A percentile compares a stretch with the other conserved stretches of the same genome.
phyloP scores from a whole-genome alignment of 2,888 invertebrate genomes.

The Molorchus minor region DNA sequence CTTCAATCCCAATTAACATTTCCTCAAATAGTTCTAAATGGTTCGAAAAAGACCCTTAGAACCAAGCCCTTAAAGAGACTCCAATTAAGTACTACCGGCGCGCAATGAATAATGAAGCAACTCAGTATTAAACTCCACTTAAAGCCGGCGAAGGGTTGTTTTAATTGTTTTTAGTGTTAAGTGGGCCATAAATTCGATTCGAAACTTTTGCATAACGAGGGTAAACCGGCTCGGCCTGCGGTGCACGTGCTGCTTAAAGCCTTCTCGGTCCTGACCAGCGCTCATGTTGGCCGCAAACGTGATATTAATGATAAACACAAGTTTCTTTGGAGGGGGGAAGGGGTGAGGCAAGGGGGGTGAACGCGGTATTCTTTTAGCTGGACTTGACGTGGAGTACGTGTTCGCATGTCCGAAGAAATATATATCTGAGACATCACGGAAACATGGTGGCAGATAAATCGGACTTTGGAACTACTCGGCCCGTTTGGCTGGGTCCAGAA shows the following conservation, averaged over 20 bases:
- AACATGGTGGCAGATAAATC: slow-evolving; percentile 19
- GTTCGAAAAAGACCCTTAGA: too few species aligned
- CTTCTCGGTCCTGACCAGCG: slow-evolving; percentile 46
- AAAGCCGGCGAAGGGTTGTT: slow-evolving; percentile 43
- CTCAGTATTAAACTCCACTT: slow-evolving; percentile 39
- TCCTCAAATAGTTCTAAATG: too few species aligned
- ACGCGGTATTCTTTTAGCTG: slow-evolving; percentile 5
- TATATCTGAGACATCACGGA: slow-evolving; percentile 17
- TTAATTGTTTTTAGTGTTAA: slow-evolving; percentile 51
- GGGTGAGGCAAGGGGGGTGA: slow-evolving; percentile 16
- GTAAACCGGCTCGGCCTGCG: slow-evolving; percentile 35
- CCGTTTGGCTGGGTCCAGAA: too few species aligned
- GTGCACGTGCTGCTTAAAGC: slow-evolving; percentile 45
- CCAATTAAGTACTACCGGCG: slow-evolving; percentile 15
- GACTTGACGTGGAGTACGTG: slow-evolving; percentile 4
- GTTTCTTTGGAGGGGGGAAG: slow-evolving; percentile 21
- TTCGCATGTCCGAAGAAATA: slow-evolving; percentile 14
- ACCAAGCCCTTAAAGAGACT: neutral
- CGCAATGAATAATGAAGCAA: slow-evolving; percentile 35
- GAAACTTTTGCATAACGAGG: slow-evolving; percentile 52
- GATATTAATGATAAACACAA: slow-evolving; percentile 50
- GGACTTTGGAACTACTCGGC: slow-evolving; percentile 13
- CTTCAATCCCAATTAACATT: too few species aligned
- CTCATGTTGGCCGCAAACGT: slow-evolving; percentile 46
- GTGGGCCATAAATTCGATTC: slow-evolving; percentile 51